phyloP scores from a whole-genome alignment of 2,888 invertebrate genomes.

The Pollenia amentaria region DNA sequence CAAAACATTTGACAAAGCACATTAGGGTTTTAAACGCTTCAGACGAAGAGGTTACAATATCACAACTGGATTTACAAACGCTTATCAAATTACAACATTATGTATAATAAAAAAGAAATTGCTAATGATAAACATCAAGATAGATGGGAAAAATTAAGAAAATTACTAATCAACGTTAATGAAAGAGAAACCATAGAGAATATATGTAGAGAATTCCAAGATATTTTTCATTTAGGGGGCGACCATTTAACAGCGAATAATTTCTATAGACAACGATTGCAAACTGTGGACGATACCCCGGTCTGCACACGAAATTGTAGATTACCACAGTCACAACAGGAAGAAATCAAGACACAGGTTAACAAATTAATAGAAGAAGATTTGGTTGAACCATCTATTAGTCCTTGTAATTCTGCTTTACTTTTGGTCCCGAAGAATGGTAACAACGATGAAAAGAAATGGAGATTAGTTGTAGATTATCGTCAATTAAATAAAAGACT shows the following conservation, averaged over 20 bases:
- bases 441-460: too few relatives aligned
- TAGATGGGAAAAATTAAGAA: slow-evolving; percentile 11
- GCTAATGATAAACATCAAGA: slow-evolving; percentile 16
- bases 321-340: neutral
- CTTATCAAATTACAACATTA: slow-evolving; percentile 12
- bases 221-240: slow-evolving; percentile 2
- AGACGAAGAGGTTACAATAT: slow-evolving; percentile 15
- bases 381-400: too few relatives aligned
- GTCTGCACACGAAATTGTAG: neutral
- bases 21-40: slow-evolving; percentile 18
- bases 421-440: too few relatives aligned
- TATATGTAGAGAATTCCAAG: neutral
- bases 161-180: neutral
- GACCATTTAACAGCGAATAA: neutral
- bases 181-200: neutral
- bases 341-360: neutral
- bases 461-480: too few relatives aligned
- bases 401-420: too few relatives aligned
- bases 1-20: neutral
- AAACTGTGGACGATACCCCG: slow-evolving; percentile 2
- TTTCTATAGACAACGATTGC: neutral
- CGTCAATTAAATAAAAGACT: too few relatives aligned
- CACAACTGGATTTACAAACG: neutral
- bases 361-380: too few relatives aligned
- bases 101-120: slow-evolving; percentile 17